A percentile compares a stretch with the other conserved stretches of the same genome.
Evolutionary conservation across 92 coral and sea anemone genomes (phyloP).

Genomic region (Porites cylindrica): DNA sequence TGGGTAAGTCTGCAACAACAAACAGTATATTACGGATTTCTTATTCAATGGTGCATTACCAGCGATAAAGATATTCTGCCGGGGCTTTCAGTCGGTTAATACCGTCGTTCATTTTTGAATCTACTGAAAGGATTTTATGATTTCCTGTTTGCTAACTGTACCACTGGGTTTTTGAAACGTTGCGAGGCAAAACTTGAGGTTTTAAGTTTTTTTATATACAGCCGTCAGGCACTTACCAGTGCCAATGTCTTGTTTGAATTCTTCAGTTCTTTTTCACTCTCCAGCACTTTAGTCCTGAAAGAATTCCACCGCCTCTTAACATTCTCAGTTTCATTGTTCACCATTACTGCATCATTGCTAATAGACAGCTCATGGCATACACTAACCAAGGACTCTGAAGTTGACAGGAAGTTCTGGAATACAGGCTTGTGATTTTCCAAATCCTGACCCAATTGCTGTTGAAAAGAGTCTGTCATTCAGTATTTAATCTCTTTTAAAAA

Average conservation of each 20-base stretch:
- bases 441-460: constrained; percentile 76
- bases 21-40: too few relatives aligned
- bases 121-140: too few relatives aligned
- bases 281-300: constrained; percentile 69
- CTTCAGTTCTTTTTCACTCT: constrained; percentile 79
- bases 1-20: too few relatives aligned
- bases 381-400: constrained; percentile 79
- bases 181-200: too few relatives aligned
- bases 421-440: constrained; percentile 84
- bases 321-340: constrained; percentile 82
- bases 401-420: constrained; percentile 70
- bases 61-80: too few relatives aligned
- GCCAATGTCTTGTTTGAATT: constrained; percentile 91
- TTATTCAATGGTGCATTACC: too few relatives aligned
- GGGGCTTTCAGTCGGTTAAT: too few relatives aligned
- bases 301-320: constrained; percentile 87
- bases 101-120: too few relatives aligned
- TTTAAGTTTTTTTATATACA: too few relatives aligned
- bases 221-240: constrained; percentile 1
- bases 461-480: neutral
- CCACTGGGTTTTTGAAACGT: too few relatives aligned
- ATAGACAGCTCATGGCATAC: constrained; percentile 89
- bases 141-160: too few relatives aligned
- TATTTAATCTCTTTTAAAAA: neutral
- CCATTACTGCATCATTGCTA: constrained; percentile 82